These are phyloP conservation scores for Fabriciana adippe DNA, from an alignment of 2,888 invertebrate species.

Conservation along the genomic window DNA sequence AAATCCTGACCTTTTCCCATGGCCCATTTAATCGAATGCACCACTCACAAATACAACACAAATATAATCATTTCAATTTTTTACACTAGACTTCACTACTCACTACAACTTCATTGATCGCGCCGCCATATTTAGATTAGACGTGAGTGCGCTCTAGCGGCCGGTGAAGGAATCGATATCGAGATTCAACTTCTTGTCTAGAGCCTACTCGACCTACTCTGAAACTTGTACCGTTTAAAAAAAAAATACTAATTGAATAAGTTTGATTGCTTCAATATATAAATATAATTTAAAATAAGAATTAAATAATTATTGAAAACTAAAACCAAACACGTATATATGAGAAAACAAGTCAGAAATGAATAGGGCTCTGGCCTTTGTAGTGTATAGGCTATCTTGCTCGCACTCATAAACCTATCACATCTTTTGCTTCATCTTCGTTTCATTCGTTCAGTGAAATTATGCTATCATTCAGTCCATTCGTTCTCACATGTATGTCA, in stretches of 20 bases:
- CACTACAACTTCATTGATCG: slow-evolving; percentile 89
- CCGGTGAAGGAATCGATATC: slow-evolving; percentile 67
- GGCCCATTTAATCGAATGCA: slow-evolving; percentile 70
- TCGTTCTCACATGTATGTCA: slow-evolving; percentile 22
- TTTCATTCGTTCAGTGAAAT: slow-evolving; percentile 30
- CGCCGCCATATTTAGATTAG: slow-evolving; percentile 85
- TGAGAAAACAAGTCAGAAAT: slow-evolving; percentile 16
- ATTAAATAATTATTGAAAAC: slow-evolving; percentile 7
- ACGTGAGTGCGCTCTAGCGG: slow-evolving; percentile 80
- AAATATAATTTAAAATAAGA: not conserved
- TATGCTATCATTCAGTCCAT: slow-evolving; percentile 22
- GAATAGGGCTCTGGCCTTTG: slow-evolving; percentile 20
- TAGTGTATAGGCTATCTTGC: slow-evolving; percentile 18
- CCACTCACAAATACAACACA: slow-evolving; percentile 79
- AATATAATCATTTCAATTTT: slow-evolving; percentile 69
- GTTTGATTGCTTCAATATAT: not conserved
- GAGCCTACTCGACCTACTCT: slow-evolving; percentile 30
- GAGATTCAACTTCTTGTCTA: slow-evolving; percentile 38
- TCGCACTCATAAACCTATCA: slow-evolving; percentile 20
- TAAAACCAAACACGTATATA: slow-evolving; percentile 10
- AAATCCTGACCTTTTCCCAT: slow-evolving; percentile 99
- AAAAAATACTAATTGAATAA: not conserved
- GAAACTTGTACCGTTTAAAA: slow-evolving; percentile 13
- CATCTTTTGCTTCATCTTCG: slow-evolving; percentile 22
- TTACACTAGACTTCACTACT: slow-evolving; percentile 78